A percentile compares a stretch with the other conserved stretches of the same genome.
phyloP scores from a whole-genome alignment of 2,797 vertebrate species.

The Sardinella longiceps region DNA sequence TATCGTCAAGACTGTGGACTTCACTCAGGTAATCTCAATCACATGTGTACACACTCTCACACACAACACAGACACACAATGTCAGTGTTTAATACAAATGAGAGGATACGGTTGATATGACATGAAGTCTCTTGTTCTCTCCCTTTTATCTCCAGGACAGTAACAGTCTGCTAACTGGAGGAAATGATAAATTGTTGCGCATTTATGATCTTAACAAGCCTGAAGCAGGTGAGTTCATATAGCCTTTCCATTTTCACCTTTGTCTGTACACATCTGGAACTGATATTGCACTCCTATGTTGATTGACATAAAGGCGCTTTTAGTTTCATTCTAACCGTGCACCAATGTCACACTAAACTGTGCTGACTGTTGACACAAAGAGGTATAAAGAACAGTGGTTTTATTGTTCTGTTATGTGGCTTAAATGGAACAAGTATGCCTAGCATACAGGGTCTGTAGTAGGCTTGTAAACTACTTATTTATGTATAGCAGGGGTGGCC shows the following conservation, averaged over 20 bases:
- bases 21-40: conserved; percentile 85
- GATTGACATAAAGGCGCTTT: too few relatives aligned
- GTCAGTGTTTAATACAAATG: background rate
- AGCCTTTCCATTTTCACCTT: too few relatives aligned
- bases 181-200: conserved; percentile 95
- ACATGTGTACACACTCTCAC: background rate
- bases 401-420: too few relatives aligned
- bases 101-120: background rate
- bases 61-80: background rate
- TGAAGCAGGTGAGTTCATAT: conserved; percentile 81
- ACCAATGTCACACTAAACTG: too few relatives aligned
- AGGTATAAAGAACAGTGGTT: too few relatives aligned
- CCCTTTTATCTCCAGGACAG: conserved; percentile 83
- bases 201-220: conserved; percentile 92
- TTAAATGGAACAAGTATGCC: too few relatives aligned
- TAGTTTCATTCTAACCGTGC: too few relatives aligned
- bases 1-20: conserved; percentile 95
- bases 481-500: too few relatives aligned
- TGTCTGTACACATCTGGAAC: too few relatives aligned
- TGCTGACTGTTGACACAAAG: too few relatives aligned
- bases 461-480: background rate
- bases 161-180: conserved; percentile 89
- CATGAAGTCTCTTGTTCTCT: background rate
- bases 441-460: background rate
- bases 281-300: too few relatives aligned